phyloP scores from a whole-genome alignment of 2,888 invertebrate genomes.

The Hermaeophaga mercurialis region DNA sequence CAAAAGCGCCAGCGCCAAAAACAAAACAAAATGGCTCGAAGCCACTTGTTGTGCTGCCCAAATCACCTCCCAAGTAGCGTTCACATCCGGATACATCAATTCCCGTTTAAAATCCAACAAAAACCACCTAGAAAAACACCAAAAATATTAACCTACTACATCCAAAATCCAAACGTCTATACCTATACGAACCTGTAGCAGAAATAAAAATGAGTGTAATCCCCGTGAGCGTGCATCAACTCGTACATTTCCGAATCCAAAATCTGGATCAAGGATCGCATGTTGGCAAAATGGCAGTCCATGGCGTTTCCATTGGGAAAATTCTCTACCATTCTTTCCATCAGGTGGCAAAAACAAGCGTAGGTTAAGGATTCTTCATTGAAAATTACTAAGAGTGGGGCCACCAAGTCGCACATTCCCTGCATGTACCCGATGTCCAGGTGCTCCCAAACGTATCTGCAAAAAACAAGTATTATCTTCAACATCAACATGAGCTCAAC shows the following conservation, averaged over 20 bases:
- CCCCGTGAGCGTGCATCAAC: conserved; percentile 92
- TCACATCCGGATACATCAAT: conserved; percentile 91
- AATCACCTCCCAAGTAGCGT: conserved; percentile 92
- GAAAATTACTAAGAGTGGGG: conserved; percentile 89
- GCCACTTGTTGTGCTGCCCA: conserved; percentile 92
- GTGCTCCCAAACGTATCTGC: conserved; percentile 98
- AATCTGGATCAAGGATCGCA: conserved; percentile 88
- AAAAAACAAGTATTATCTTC: no score
- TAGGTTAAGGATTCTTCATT: conserved; percentile 91
- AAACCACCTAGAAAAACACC: conserved; percentile 83
- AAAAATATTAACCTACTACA: no score
- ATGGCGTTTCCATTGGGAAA: conserved; percentile 93
- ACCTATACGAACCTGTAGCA: conserved; percentile 80
- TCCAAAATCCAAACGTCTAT: no score
- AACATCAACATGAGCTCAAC: no score
- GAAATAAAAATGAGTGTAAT: conserved; percentile 97
- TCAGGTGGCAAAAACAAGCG: conserved; percentile 88
- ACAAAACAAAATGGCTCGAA: conserved; percentile 89
- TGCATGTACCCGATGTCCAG: conserved; percentile 94
- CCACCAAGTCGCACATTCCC: conserved; percentile 96
- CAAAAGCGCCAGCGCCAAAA: conserved; percentile 88
- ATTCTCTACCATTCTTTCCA: conserved; percentile 89
- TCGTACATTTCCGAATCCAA: conserved; percentile 93
- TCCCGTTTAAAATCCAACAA: conserved; percentile 95
- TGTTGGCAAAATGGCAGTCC: conserved; percentile 95